phyloP scores from a whole-genome alignment of 1,140 invertebrate species.

The Zaprionus ornatus region DNA sequence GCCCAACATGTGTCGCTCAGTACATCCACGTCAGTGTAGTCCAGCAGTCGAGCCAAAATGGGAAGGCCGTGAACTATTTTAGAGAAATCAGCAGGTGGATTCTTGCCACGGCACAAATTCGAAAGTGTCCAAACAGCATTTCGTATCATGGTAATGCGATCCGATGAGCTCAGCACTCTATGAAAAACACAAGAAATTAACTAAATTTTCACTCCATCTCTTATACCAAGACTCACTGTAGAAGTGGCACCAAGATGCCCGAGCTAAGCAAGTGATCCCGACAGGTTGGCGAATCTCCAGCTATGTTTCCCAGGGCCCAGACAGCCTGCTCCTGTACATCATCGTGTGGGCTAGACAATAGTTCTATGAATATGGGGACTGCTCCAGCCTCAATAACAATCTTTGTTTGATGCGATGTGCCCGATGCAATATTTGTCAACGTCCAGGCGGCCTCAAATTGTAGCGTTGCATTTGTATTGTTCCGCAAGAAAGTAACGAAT shows the following conservation, averaged over 20 bases:
- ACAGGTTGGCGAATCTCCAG: constrained; percentile 96
- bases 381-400: constrained; percentile 97
- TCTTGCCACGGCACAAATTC: constrained; percentile 98
- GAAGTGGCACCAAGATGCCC: constrained; percentile 93
- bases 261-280: constrained; percentile 95
- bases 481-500: constrained; percentile 97
- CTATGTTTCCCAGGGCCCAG: constrained; percentile 97
- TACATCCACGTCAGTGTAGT: constrained; percentile 95
- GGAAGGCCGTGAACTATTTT: constrained; percentile 94
- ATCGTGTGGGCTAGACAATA: constrained; percentile 92
- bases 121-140: constrained; percentile 99
- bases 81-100: constrained; percentile 96
- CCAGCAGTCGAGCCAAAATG: constrained; percentile 93
- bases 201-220: constrained; percentile 10
- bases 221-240: constrained; percentile 89
- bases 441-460: constrained; percentile 99
- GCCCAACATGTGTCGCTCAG: constrained; percentile 98
- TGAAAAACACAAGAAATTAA: constrained; percentile 53
- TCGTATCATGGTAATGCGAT: constrained; percentile 94
- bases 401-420: constrained; percentile 96
- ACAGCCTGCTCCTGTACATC: constrained; percentile 98
- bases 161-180: constrained; percentile 92
- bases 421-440: constrained; percentile 98
- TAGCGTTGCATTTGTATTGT: constrained; percentile 91
- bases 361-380: constrained; percentile 94